Percentiles rank a stretch among this genome's conserved stretches.
phyloP scores from a whole-genome alignment of 2,113 vertebrate species.

The Galemys pyrenaicus region DNA sequence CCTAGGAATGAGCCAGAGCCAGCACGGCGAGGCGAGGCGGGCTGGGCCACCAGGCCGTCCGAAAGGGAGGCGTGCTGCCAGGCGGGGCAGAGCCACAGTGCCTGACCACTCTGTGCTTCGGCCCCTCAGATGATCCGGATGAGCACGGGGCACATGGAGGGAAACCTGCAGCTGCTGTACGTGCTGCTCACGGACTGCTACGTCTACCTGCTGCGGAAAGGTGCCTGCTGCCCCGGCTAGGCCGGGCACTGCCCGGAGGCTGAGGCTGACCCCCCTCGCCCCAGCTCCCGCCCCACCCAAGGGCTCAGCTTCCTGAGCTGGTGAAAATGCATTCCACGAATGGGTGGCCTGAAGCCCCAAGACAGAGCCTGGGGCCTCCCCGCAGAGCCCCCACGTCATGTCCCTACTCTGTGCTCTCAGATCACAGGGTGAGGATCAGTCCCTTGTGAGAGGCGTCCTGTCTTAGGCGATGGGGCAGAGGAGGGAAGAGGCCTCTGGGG shows the following conservation, averaged over 20 bases:
- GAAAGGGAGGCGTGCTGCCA: rapidly evolving
- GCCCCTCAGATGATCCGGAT: conserved; percentile 93
- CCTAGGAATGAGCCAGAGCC: rapidly evolving
- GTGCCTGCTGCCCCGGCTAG: conserved; percentile 78
- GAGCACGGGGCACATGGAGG: conserved; percentile 99
- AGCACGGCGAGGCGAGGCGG: rapidly evolving
- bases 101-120: not conserved
- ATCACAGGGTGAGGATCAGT: not conserved
- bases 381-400: rapidly evolving
- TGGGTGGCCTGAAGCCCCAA: not conserved
- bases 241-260: not conserved
- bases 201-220: conserved; percentile 96
- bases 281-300: rapidly evolving
- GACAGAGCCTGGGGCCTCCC: not conserved
- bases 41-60: rapidly evolving
- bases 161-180: conserved; percentile 95
- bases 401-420: not conserved
- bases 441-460: not conserved
- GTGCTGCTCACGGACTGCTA: conserved; percentile 97
- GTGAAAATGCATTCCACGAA: too few species aligned
- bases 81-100: rapidly evolving
- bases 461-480: not conserved
- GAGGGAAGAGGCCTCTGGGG: not conserved
- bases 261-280: not conserved
- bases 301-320: rapidly evolving